Percentiles rank a stretch among this genome's conserved stretches.
phyloP scores from a whole-genome alignment of 1,140 invertebrate species.

The Ceratoteleas bidentatus region DNA sequence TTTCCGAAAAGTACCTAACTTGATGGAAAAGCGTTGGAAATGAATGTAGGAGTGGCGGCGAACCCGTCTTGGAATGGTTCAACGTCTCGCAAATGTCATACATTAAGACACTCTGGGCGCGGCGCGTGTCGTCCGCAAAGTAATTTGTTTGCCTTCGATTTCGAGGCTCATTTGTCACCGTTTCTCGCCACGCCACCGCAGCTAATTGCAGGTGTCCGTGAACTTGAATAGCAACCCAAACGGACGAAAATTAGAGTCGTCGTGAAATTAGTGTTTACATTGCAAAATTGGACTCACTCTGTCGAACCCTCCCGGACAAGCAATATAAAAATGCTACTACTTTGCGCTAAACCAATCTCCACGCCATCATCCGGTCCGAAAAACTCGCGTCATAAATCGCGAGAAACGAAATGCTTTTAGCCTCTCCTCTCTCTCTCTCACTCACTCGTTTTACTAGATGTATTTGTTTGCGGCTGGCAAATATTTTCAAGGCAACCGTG shows the following conservation, averaged over 20 bases:
- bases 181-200: too few relatives aligned
- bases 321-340: slow-evolving; percentile 44
- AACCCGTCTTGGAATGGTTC: slow-evolving; percentile 33
- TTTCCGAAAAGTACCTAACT: slow-evolving; percentile 65
- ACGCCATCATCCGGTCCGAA: slow-evolving; percentile 34
- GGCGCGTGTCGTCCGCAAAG: slow-evolving; percentile 14
- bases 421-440: slow-evolving; percentile 20
- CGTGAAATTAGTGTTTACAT: too few relatives aligned
- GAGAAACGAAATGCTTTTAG: slow-evolving; percentile 51
- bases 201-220: too few relatives aligned
- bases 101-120: slow-evolving; percentile 23
- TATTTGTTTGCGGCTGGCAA: slow-evolving; percentile 52
- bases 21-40: slow-evolving; percentile 59
- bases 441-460: slow-evolving; percentile 24
- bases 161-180: too few relatives aligned
- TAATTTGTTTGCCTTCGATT: slow-evolving; percentile 29
- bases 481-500: slow-evolving; percentile 29
- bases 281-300: too few relatives aligned
- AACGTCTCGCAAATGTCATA: slow-evolving; percentile 27
- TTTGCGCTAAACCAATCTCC: slow-evolving; percentile 43
- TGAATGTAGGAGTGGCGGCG: slow-evolving; percentile 39
- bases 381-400: slow-evolving; percentile 58
- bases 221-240: too few relatives aligned
- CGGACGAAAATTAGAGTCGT: too few relatives aligned
- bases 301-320: slow-evolving; percentile 12